Base-by-base conservation (phyloP, 1,140 invertebrate species). In the Caenorhabditis latens region DNA sequence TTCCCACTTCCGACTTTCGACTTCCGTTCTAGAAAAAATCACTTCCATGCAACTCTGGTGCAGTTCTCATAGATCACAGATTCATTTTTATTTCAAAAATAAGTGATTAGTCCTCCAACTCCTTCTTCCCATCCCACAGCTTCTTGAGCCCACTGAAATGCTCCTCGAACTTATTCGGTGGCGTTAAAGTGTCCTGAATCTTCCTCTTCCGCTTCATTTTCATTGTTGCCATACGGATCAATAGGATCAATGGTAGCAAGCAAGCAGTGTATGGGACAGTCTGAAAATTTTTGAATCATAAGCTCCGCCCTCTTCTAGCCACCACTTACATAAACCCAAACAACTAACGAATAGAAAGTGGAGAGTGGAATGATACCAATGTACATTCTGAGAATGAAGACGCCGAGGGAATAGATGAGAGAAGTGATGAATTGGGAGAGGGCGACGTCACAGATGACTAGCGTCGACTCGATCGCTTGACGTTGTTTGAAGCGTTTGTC, bases 301-400 rank as follows among this genome's bases (percentile, higher is more conserved):
- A 16, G 8, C 14, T 58, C 55, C 55, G 55, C 14, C 4, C n/a
- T 16, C 55, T 8, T 19, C 19, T 5, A 24, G 3, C 6, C 24
- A 65, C 43, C 7, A 71, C 71, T 79, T n/a, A 79, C 71, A 79
- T 79, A 79, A 21, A 79, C n/a, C 71, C 71, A 79, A 11, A 40
- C n/a, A n/a, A 79, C 13, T 11, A 79, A 13, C 0, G 16, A 6
- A 8, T 13, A 50, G 53, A 79, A 79, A 24, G 46, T 50, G 6
- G 71, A 50, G 2, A 79, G 7, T n/a, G 13, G 14, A 8, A 21
- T 79, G 14, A 53, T 21, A 13, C 9, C 14, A 11, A 46, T 43
- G 14, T 48, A 24, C 9, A 11, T 24, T 24, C 71, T n/a, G 6
- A 79, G n/a, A 2, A 79, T 11, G 8, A 79, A 11, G 14, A 79